Evolutionary conservation across 2,113 vertebrate species (phyloP).

Genomic region (Aythya baeri): DNA sequence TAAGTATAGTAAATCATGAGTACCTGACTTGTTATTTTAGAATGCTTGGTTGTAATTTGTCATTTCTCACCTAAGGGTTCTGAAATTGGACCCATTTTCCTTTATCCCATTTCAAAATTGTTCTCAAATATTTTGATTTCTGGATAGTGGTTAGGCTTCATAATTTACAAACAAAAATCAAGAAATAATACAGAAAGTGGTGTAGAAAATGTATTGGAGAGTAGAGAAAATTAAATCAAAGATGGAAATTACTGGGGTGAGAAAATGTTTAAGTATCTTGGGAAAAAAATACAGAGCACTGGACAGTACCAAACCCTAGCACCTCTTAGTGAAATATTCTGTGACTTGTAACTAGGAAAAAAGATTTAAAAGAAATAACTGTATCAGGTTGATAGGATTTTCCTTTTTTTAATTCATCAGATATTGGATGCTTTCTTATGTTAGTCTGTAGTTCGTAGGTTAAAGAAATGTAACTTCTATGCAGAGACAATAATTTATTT

Average conservation of each 20-base stretch:
- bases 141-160: not conserved
- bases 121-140: not conserved
- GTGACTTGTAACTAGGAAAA: not conserved
- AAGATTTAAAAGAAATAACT: not conserved
- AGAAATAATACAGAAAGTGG: not conserved
- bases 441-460: not conserved
- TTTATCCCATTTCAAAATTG: not conserved
- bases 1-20: not conserved
- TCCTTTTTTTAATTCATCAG: not conserved
- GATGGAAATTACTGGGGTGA: not conserved
- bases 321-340: not conserved
- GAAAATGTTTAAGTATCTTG: not conserved
- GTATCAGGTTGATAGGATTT: not conserved
- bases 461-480: not conserved
- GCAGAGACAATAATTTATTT: not conserved
- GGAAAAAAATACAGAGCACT: not conserved
- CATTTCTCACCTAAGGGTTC: not conserved
- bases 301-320: not conserved
- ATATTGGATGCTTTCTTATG: not conserved
- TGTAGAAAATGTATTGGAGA: not conserved
- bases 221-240: not conserved
- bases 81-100: not conserved
- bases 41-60: not conserved
- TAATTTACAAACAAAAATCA: not conserved
- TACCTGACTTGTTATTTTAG: not conserved